phyloP scores from a whole-genome alignment of 1,140 invertebrate species.

The Lucilia sericata region DNA sequence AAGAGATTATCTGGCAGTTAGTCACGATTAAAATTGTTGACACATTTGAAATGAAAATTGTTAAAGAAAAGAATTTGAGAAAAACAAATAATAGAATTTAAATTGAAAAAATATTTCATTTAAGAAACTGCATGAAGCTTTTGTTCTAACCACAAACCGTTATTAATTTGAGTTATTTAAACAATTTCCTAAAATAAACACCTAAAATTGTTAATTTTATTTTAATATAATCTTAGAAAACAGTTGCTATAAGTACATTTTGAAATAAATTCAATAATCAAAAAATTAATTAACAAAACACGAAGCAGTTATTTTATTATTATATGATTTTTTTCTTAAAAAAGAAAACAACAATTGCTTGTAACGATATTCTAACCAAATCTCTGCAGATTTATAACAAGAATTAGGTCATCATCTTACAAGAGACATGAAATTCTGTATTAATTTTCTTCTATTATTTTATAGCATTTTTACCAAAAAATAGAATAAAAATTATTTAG shows the following conservation, averaged over 20 bases:
- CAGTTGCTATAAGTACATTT: too few relatives aligned
- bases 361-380: not conserved
- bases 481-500: not conserved
- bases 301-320: not conserved
- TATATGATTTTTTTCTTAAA: not conserved
- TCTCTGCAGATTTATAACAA: not conserved
- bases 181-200: too few relatives aligned
- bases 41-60: not conserved
- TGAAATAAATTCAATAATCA: not conserved
- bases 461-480: not conserved
- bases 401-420: not conserved
- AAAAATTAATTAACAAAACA: not conserved
- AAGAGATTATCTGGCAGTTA: not conserved
- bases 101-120: too few relatives aligned
- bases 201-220: too few relatives aligned
- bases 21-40: not conserved
- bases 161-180: too few relatives aligned
- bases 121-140: too few relatives aligned
- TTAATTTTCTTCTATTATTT: not conserved
- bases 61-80: not conserved
- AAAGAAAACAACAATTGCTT: too few relatives aligned
- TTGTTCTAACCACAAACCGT: too few relatives aligned
- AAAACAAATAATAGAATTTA: not conserved
- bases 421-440: not conserved
- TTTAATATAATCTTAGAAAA: too few relatives aligned